phyloP scores from a whole-genome alignment of 2,797 vertebrate genomes.

The Numenius phaeopus region DNA sequence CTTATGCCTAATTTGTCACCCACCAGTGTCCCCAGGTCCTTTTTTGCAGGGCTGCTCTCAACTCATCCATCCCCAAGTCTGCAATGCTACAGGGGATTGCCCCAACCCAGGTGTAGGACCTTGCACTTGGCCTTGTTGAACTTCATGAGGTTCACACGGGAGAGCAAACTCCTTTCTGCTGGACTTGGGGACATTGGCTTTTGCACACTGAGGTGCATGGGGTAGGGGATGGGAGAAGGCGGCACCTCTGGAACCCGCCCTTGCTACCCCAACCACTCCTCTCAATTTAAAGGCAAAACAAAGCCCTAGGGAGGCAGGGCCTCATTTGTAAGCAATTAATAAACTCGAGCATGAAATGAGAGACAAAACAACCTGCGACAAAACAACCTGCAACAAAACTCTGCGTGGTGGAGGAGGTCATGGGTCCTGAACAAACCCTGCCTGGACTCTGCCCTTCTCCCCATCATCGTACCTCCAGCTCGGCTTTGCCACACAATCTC shows the following conservation, averaged over 20 bases:
- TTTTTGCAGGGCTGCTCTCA: not conserved
- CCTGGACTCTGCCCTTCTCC: not conserved
- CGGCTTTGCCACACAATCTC: not conserved
- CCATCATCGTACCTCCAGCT: not conserved
- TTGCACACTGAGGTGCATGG: fast-evolving
- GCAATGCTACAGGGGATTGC: not conserved
- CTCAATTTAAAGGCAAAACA: not conserved
- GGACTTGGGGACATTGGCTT: not conserved
- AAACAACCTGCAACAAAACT: not conserved
- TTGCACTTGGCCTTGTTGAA: not conserved
- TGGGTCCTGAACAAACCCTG: not conserved
- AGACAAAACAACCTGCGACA: not conserved
- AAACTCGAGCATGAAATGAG: not conserved
- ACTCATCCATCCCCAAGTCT: not conserved
- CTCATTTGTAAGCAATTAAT: not conserved
- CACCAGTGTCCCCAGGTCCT: not conserved
- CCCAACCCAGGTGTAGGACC: not conserved
- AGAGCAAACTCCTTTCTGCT: not conserved
- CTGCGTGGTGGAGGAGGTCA: not conserved
- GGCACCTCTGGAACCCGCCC: not conserved
- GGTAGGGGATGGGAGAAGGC: not conserved
- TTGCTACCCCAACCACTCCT: fast-evolving
- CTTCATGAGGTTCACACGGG: not conserved
- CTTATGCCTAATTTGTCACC: not conserved
- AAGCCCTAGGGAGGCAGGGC: not conserved